Evolutionary conservation across 2,113 vertebrate genomes (phyloP), one percentile per base, ranked within the genome.

Genomic region (Carassius carassius): DNA sequence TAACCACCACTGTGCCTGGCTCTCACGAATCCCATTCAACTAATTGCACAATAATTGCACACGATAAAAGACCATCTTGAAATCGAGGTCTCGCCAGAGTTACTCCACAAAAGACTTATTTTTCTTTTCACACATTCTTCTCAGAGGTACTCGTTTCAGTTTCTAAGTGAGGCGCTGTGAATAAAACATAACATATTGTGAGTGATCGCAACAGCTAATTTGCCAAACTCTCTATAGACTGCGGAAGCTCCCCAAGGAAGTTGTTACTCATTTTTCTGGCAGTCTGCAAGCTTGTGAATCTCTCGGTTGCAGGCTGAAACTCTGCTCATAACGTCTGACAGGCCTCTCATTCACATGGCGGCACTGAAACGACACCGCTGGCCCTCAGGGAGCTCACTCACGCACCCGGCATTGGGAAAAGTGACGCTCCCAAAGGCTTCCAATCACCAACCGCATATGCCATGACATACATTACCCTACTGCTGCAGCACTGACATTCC

Each of bases 21-120:
- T 63, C 67, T 65, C 12, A 47, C n/a, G 25, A 82, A 79, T 86
- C 65, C 82, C 47, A 69, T 83, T 89, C 67, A 84, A 41, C 56
- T 85, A 85, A 84, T 77, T 78, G 56, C 49, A 7, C 79, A 65
- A 80, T 70, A 85, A 86, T 78, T 73, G 72, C 70, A n/a, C 32
- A 25, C 13, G 16, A 84, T 83, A 83, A 85, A 84, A 86, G 47
- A 65, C 32, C 80, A 80, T 86, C 88, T 75, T 76, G 37, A 75
- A 69, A 73, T 62, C 70, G 86, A 82, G 37, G 14, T 85, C 74
- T 17, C 1, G 32, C 75, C 84, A 72, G 63, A 79, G 60, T 51
- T n/a, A 63, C 58, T 65, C 32, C 56, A 75, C 56, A 86, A 84
- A 80, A 14, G 29, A 51, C 75, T 84, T 73, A 8, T 41, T 56